These are phyloP conservation scores for Cinclus cinclus DNA, from an alignment of 2,113 vertebrate genomes.

Conservation along the genomic window DNA sequence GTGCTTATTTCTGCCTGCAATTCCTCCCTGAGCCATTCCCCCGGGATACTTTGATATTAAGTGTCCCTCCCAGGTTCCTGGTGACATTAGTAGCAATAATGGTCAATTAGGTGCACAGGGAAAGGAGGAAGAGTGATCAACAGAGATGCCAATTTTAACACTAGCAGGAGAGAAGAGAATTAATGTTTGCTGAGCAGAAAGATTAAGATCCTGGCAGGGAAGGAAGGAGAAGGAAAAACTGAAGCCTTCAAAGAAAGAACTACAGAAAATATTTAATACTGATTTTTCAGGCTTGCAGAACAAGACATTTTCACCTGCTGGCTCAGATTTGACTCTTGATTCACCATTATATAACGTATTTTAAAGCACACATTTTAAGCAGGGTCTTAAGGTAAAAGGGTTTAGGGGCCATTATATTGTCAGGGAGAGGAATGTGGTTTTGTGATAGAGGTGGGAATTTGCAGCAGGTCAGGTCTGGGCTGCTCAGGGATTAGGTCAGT, in stretches of 20 bases:
- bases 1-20: not conserved
- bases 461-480: not conserved
- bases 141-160: not conserved
- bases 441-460: not conserved
- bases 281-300: not conserved
- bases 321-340: not conserved
- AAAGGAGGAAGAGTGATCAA: not conserved
- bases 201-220: not conserved
- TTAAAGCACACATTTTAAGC: not conserved
- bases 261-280: not conserved
- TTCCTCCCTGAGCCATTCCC: not conserved
- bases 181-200: not conserved
- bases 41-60: not conserved
- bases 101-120: not conserved
- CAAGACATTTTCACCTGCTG: not conserved
- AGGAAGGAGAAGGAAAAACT: not conserved
- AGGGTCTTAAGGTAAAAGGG: not conserved
- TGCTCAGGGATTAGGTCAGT: conserved; percentile 35
- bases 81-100: not conserved
- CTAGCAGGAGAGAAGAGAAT: not conserved
- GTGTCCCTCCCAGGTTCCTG: not conserved
- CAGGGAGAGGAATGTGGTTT: conserved; percentile 18
- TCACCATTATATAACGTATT: not conserved
- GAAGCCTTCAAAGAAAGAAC: not conserved
- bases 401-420: not conserved